These are phyloP conservation scores for Drymodes brunneopygia DNA, from an alignment of 2,113 vertebrate genomes.

Conservation along the genomic window DNA sequence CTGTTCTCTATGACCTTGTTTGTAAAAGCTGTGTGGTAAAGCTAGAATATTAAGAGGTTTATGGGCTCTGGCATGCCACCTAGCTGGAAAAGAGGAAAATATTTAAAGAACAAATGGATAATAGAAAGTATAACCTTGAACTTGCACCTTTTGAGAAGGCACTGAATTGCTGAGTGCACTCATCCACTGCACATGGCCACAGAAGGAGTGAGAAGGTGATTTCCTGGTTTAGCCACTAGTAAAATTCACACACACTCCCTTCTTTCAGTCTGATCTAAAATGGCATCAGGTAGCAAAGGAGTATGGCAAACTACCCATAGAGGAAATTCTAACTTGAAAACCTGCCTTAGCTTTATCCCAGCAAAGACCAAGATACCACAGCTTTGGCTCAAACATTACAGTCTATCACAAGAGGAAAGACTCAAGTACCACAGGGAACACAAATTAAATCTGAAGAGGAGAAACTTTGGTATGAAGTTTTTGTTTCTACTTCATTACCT, in stretches of 20 bases:
- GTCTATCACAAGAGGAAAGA: neutral
- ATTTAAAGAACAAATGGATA: neutral
- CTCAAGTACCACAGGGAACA: neutral
- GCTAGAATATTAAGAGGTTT: slow-evolving; percentile 3
- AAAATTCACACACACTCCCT: neutral
- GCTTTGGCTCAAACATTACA: neutral
- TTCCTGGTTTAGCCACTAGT: neutral
- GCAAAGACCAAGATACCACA: rapidly evolving
- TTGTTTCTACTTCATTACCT: neutral
- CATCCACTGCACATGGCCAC: rapidly evolving
- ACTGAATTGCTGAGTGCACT: neutral
- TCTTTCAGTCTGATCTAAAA: neutral
- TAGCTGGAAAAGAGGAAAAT: neutral
- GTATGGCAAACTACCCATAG: neutral
- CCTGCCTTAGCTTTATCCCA: neutral
- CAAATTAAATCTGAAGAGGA: neutral
- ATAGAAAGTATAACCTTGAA: neutral
- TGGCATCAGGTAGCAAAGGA: neutral
- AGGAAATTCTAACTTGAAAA: neutral
- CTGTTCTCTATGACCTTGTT: slow-evolving; percentile 46
- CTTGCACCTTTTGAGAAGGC: neutral
- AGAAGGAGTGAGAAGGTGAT: neutral
- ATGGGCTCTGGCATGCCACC: neutral
- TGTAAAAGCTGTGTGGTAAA: slow-evolving; percentile 14
- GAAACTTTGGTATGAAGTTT: neutral